A percentile compares a stretch with the other conserved stretches of the same genome.
Evolutionary conservation across 1,140 invertebrate species (phyloP).

Genomic region (Leptoteleia sp.): DNA sequence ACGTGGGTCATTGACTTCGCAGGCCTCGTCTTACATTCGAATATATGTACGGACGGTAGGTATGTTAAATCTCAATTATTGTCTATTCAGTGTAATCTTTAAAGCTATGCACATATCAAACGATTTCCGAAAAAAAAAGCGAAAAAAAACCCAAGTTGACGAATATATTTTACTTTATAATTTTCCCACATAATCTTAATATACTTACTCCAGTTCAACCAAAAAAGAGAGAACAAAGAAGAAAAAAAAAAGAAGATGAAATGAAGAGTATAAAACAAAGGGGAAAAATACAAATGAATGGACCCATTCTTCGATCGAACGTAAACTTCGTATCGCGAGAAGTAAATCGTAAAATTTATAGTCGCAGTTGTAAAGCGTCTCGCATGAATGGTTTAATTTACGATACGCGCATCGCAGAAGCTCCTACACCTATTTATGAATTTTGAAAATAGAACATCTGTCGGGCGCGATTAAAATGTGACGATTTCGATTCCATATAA

Average conservation of each 20-base stretch:
- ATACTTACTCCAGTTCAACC: too few relatives aligned
- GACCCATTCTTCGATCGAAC: too few relatives aligned
- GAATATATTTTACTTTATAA: too few relatives aligned
- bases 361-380: slow-evolving; percentile 10
- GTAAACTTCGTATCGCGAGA: not conserved
- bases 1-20: slow-evolving; percentile 42
- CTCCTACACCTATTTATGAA: slow-evolving; percentile 1
- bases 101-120: not conserved
- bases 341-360: slow-evolving; percentile 19
- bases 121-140: not conserved
- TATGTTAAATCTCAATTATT: slow-evolving; percentile 20
- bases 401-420: slow-evolving; percentile 35
- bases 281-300: too few relatives aligned
- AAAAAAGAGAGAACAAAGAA: too few relatives aligned
- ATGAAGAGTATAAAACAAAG: too few relatives aligned
- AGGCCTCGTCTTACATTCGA: slow-evolving; percentile 25
- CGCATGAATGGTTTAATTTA: slow-evolving; percentile 37
- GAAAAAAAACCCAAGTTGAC: too few relatives aligned
- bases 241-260: too few relatives aligned
- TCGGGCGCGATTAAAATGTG: not conserved
- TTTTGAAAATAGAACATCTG: slow-evolving; percentile 28
- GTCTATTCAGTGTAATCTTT: not conserved
- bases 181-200: too few relatives aligned
- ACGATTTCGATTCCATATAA: too few relatives aligned
- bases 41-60: slow-evolving; percentile 1